Conservation (phyloP, 1,140 invertebrate species). For the Lasioglossum baleicum region DNA sequence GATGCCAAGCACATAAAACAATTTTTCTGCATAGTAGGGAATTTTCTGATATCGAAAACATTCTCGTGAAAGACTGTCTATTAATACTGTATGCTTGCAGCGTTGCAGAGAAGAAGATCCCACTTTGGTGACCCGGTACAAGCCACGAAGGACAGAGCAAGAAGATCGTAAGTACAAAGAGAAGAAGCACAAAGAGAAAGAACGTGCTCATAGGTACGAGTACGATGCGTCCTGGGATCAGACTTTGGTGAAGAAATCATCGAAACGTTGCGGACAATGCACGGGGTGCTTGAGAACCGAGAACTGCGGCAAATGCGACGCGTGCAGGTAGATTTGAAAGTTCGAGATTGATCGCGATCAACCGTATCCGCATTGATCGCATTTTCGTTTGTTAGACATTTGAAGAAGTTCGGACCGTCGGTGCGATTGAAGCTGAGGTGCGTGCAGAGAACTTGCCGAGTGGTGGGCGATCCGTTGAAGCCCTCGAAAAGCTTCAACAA, state of each 20-base stretch:
- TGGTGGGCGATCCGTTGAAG: slow-evolving; percentile 73
- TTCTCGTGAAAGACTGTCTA: neutral
- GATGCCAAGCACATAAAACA: slow-evolving; percentile 96
- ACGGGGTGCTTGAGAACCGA: slow-evolving; percentile 88
- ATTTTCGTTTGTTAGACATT: slow-evolving; percentile 79
- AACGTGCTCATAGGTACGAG: slow-evolving; percentile 69
- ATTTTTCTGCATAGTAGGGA: slow-evolving; percentile 89
- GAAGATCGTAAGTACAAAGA: slow-evolving; percentile 76
- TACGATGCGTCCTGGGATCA: slow-evolving; percentile 71
- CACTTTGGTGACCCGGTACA: slow-evolving; percentile 89
- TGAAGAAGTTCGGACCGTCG: slow-evolving; percentile 88
- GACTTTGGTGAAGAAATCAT: slow-evolving; percentile 70
- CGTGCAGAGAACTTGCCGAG: slow-evolving; percentile 81
- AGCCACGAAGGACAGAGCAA: slow-evolving; percentile 84
- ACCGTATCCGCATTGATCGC: neutral
- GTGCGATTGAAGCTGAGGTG: slow-evolving; percentile 86
- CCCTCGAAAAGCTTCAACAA: slow-evolving; percentile 75
- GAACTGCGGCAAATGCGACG: slow-evolving; percentile 93
- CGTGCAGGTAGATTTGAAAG: slow-evolving; percentile 81
- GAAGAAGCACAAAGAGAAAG: slow-evolving; percentile 75
- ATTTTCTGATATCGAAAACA: neutral
- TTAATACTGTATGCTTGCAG: slow-evolving; percentile 66
- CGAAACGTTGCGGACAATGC: slow-evolving; percentile 89
- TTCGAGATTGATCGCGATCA: neutral
- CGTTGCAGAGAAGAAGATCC: slow-evolving; percentile 91